Conservation (phyloP, 2,113 vertebrate species). For the Lepus timidus region DNA sequence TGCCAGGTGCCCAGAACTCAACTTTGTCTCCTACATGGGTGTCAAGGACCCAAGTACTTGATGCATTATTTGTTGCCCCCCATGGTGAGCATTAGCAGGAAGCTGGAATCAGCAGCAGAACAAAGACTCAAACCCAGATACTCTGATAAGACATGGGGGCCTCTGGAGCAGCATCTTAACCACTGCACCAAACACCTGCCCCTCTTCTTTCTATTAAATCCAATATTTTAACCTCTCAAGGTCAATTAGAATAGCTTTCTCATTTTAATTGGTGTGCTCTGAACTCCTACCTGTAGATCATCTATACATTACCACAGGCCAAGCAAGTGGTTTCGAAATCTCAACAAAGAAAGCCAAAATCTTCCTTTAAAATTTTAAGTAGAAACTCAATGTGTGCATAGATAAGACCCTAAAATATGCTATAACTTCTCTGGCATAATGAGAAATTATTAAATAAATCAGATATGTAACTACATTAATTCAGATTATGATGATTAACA, state of each 20-base stretch:
- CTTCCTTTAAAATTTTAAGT: constrained; percentile 55
- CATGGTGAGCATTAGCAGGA: too few species aligned
- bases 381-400: background rate
- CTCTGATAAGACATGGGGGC: too few species aligned
- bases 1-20: too few species aligned
- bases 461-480: constrained; percentile 77
- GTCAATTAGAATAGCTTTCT: constrained; percentile 49
- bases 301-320: background rate
- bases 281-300: constrained; percentile 33
- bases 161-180: too few species aligned
- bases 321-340: background rate
- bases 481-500: constrained; percentile 81
- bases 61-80: too few species aligned
- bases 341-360: background rate
- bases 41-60: too few species aligned
- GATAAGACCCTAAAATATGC: constrained; percentile 45
- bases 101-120: too few species aligned
- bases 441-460: constrained; percentile 78
- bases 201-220: background rate
- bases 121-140: too few species aligned
- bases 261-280: background rate
- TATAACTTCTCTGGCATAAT: constrained; percentile 42
- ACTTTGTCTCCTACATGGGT: too few species aligned
- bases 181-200: too few species aligned
- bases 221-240: background rate